Evolutionary conservation across 2,888 invertebrate species (phyloP).

Genomic region (Capitulum mitella): DNA sequence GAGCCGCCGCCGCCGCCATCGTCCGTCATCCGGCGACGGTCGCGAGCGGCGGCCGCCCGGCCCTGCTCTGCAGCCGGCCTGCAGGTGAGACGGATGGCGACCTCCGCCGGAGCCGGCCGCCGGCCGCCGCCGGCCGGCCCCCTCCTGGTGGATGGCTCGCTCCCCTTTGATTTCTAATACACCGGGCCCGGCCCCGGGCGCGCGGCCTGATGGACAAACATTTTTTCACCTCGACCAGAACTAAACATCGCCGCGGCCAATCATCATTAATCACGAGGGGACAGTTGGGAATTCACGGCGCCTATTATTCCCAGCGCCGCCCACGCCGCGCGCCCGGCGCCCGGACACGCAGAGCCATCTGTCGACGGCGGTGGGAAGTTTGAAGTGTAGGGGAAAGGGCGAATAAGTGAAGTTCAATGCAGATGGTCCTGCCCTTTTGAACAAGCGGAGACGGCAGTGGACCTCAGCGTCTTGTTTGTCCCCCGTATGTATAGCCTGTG

Average conservation of each 20-base stretch:
- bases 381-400: neutral
- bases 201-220: slow-evolving; percentile 15
- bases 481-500: too few species aligned
- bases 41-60: neutral
- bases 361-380: neutral
- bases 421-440: too few species aligned
- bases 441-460: too few species aligned
- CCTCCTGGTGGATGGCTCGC: neutral
- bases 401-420: too few species aligned
- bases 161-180: slow-evolving; percentile 1
- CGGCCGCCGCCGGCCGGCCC: neutral
- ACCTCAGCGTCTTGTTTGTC: too few species aligned
- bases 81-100: neutral
- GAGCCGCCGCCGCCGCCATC: neutral
- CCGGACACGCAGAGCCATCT: slow-evolving; percentile 13
- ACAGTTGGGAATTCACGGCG: slow-evolving; percentile 17
- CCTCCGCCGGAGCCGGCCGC: neutral
- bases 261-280: slow-evolving; percentile 13
- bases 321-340: neutral
- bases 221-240: slow-evolving; percentile 22
- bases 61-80: neutral
- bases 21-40: neutral
- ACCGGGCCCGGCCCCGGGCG: neutral
- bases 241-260: slow-evolving; percentile 10
- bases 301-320: neutral